Conservation (phyloP, 2,888 invertebrate species). For the Stenotaenia linearis region DNA sequence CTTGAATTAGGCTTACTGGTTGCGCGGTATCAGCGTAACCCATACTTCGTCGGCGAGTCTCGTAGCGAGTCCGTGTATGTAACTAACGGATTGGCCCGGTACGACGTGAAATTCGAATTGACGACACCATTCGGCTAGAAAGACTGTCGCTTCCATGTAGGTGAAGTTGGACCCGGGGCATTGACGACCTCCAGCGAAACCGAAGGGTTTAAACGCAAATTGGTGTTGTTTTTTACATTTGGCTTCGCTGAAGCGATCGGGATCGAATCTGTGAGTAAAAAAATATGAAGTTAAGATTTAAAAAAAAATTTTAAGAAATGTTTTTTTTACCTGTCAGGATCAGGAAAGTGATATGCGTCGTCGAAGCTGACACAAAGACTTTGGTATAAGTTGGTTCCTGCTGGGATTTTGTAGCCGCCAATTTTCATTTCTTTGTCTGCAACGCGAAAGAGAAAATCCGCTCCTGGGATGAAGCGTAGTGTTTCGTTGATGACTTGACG, state of each 20-base stretch:
- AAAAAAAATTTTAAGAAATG: background rate
- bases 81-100: conserved; percentile 28
- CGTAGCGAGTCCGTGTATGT: conserved; percentile 21
- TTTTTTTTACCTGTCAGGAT: conserved; percentile 29
- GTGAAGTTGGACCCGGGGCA: conserved; percentile 43
- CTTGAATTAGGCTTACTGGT: conserved; percentile 24
- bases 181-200: conserved; percentile 45
- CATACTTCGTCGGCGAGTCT: conserved; percentile 28
- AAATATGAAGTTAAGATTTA: background rate
- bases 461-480: conserved; percentile 26
- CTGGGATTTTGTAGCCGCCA: conserved; percentile 8
- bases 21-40: conserved; percentile 19
- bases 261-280: conserved; percentile 35
- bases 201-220: conserved; percentile 46
- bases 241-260: conserved; percentile 36
- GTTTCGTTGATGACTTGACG: conserved; percentile 28
- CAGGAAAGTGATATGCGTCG: background rate
- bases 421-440: conserved; percentile 24
- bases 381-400: conserved; percentile 30
- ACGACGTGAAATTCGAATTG: conserved; percentile 18
- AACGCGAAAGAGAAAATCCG: conserved; percentile 27
- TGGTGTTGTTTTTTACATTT: conserved; percentile 39
- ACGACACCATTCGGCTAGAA: conserved; percentile 27
- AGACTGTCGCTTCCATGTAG: conserved; percentile 40
- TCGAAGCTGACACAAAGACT: conserved; percentile 23